Percentiles rank a stretch among this genome's conserved stretches.
Evolutionary conservation across 2,888 invertebrate species (phyloP).

Genomic region (Formica aserva): DNA sequence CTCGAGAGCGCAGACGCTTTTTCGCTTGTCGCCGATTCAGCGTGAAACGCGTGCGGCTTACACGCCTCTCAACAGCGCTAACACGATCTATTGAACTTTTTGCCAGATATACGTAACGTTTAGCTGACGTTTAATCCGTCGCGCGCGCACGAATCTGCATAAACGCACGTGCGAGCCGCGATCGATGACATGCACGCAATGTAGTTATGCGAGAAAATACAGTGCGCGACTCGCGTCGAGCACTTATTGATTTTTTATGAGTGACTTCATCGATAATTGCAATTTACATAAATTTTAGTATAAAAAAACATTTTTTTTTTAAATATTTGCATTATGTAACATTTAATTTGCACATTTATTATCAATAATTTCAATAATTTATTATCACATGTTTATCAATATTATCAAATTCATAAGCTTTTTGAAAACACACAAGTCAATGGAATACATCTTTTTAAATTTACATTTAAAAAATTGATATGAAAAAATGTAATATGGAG

Average conservation of each 20-base stretch:
- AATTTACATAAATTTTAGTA: constrained; percentile 3
- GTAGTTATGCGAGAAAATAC: background rate
- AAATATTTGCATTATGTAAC: background rate
- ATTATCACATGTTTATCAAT: constrained; percentile 16
- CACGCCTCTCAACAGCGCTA: background rate
- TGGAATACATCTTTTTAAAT: background rate
- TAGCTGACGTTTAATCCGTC: background rate
- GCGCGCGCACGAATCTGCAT: constrained; percentile 25
- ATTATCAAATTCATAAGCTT: constrained; percentile 4
- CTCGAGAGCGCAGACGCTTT: background rate
- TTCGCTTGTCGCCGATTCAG: constrained; percentile 30
- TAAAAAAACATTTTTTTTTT: background rate
- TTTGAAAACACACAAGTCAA: background rate
- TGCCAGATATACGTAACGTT: background rate
- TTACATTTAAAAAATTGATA: background rate
- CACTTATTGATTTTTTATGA: background rate
- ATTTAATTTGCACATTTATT: background rate
- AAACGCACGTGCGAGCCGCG: background rate
- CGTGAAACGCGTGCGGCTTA: constrained; percentile 7
- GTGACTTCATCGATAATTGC: background rate
- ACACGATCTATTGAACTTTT: constrained; percentile 15
- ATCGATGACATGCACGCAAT: constrained; percentile 11
- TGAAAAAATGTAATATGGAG: background rate
- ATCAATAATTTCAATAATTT: no score
- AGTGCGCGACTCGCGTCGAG: background rate